Percentiles rank a stretch among this genome's conserved stretches.
Evolutionary conservation across 2,797 vertebrate genomes (phyloP).

Genomic region (Chaetophractus vellerosus): DNA sequence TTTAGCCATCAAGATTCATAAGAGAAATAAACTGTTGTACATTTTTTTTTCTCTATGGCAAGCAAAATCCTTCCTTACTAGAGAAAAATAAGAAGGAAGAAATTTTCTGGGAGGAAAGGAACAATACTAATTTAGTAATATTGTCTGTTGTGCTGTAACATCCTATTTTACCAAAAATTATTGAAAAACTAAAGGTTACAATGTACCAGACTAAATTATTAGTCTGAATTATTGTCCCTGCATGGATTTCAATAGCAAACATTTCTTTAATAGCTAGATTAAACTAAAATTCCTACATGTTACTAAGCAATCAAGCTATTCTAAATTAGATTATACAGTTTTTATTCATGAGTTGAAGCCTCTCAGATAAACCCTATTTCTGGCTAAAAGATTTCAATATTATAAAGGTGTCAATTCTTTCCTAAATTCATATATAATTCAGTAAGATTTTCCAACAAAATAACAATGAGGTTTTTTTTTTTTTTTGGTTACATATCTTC

Average conservation of each 20-base stretch:
- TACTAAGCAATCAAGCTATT: conserved; percentile 23
- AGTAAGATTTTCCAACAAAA: conserved; percentile 43
- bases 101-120: conserved; percentile 29
- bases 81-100: conserved; percentile 38
- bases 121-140: conserved; percentile 6
- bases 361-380: background rate
- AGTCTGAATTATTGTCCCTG: background rate
- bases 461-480: background rate
- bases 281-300: conserved; percentile 6
- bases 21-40: background rate
- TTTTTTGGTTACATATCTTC: too few relatives aligned
- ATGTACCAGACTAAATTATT: background rate
- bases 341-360: conserved; percentile 27
- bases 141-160: background rate
- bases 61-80: background rate
- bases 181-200: background rate
- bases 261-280: background rate
- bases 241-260: conserved; percentile 29
- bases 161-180: background rate
- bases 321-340: background rate
- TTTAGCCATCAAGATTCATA: background rate
- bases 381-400: background rate
- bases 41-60: background rate
- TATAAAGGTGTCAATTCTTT: background rate
- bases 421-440: background rate